Conservation (phyloP, 2,113 vertebrate genomes). For the Oreotrochilus melanogaster region DNA sequence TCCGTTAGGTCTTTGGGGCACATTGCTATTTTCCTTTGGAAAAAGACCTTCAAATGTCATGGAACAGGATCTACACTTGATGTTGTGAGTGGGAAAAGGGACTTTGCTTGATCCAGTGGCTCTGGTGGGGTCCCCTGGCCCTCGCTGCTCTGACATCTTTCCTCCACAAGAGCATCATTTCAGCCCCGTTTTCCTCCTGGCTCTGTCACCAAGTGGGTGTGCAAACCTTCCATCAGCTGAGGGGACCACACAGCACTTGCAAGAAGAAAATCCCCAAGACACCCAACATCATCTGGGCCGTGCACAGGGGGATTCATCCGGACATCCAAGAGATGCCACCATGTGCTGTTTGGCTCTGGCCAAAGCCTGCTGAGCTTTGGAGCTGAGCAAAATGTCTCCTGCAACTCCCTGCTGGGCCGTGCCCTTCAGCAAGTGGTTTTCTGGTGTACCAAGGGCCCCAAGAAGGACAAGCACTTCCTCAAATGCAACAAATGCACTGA, state of each 20-base stretch:
- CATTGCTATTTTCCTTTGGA: accelerated
- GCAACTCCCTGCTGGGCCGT: too few relatives aligned
- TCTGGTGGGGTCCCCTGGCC: neutral
- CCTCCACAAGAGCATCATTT: neutral
- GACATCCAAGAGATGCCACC: accelerated
- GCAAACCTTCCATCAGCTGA: neutral
- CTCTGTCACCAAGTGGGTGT: accelerated
- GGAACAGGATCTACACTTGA: accelerated
- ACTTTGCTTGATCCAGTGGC: neutral
- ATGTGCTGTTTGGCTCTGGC: neutral
- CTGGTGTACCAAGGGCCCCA: neutral
- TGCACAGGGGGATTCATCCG: accelerated
- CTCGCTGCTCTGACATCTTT: neutral
- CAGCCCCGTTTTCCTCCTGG: accelerated
- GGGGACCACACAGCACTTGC: accelerated
- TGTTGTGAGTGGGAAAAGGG: neutral
- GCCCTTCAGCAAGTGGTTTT: neutral
- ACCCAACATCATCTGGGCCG: accelerated
- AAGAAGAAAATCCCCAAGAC: neutral
- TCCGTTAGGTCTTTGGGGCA: neutral
- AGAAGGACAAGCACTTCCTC: conserved; percentile 75
- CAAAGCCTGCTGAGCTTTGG: neutral
- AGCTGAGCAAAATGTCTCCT: neutral
- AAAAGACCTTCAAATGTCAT: neutral
- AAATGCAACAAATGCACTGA: neutral